phyloP scores from a whole-genome alignment of 1,140 invertebrate genomes.

The Prorops nasuta region DNA sequence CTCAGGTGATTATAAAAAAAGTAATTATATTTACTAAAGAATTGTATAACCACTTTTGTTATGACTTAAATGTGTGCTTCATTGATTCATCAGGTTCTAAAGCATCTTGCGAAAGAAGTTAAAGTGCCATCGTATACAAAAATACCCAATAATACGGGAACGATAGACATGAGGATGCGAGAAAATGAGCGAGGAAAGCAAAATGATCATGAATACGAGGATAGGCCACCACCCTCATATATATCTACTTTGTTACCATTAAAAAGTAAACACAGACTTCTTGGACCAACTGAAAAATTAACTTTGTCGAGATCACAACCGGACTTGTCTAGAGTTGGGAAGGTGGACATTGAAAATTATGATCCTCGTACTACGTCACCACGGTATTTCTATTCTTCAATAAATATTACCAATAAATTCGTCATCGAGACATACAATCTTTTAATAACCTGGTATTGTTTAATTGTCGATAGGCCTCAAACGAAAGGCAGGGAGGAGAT shows the following conservation, averaged over 20 bases:
- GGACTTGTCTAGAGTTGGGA: constrained; percentile 60
- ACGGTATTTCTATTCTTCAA: constrained; percentile 40
- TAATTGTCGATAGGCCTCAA: constrained; percentile 59
- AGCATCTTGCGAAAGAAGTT: constrained; percentile 82
- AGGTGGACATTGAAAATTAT: constrained; percentile 47
- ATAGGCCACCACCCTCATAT: constrained; percentile 56
- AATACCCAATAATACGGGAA: constrained; percentile 36
- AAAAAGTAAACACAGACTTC: constrained; percentile 51
- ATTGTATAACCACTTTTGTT: too few species aligned
- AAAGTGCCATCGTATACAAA: constrained; percentile 59
- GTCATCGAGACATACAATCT: not conserved
- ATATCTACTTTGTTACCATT: constrained; percentile 47
- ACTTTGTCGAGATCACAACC: constrained; percentile 79
- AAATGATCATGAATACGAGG: constrained; percentile 48
- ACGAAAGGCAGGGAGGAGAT: constrained; percentile 63
- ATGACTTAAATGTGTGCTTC: too few species aligned
- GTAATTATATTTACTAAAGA: not conserved
- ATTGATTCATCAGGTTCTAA: constrained; percentile 74
- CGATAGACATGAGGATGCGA: constrained; percentile 41
- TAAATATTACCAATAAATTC: not conserved
- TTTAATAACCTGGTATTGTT: too few species aligned
- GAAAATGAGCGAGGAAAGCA: constrained; percentile 45
- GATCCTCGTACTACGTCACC: constrained; percentile 50
- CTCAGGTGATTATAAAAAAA: constrained; percentile 51
- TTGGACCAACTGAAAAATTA: constrained; percentile 60